Percentiles rank a stretch among this genome's conserved stretches.
These are phyloP conservation scores for Xylocopa sonorina DNA, from an alignment of 1,140 invertebrate species.

Conservation along the genomic window DNA sequence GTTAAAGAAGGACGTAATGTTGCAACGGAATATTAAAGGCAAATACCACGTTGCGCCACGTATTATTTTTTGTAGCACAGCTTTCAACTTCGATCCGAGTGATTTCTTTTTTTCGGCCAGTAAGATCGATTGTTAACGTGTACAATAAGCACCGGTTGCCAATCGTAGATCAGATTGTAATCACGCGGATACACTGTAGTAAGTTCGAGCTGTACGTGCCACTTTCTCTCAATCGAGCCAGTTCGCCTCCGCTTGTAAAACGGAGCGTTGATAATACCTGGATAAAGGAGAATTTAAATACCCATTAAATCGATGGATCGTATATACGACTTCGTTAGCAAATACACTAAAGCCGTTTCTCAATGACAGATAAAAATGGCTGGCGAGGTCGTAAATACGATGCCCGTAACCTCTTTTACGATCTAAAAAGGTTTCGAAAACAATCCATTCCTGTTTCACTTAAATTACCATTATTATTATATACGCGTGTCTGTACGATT, in stretches of 20 bases:
- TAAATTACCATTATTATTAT: no score
- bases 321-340: no score
- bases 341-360: no score
- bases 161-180: not conserved
- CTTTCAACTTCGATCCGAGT: not conserved
- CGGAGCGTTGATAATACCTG: not conserved
- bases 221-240: not conserved
- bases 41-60: no score
- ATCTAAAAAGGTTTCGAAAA: no score
- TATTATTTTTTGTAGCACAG: not conserved
- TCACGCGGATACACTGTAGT: not conserved
- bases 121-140: not conserved
- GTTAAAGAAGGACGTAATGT: no score
- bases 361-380: no score
- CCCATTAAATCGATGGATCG: not conserved
- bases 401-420: no score
- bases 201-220: not conserved
- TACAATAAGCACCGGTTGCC: not conserved
- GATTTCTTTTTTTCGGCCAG: not conserved
- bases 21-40: no score
- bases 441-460: no score
- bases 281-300: conserved; percentile 16
- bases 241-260: not conserved
- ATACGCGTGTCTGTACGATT: no score
- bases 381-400: no score